These are phyloP conservation scores for Kradibia gibbosae DNA, from an alignment of 1,140 invertebrate species.

Conservation along the genomic window DNA sequence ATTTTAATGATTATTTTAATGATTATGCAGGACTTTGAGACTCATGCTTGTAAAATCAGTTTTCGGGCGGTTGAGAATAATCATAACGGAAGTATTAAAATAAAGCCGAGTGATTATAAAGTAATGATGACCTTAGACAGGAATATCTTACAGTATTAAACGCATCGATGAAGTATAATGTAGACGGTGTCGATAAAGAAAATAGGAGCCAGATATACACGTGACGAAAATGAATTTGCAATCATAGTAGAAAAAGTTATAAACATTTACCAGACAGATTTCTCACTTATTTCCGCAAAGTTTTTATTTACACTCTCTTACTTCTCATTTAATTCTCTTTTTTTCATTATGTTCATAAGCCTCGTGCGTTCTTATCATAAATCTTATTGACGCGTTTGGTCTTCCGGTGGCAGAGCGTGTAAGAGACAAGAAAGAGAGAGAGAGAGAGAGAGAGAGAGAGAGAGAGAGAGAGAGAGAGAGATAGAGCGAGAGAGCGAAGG, in stretches of 20 bases:
- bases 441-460: constrained; percentile 46
- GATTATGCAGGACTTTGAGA: no score
- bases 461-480: constrained; percentile 22
- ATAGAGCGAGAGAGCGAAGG: constrained; percentile 43
- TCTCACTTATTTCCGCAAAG: constrained; percentile 1
- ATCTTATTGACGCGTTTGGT: constrained; percentile 34
- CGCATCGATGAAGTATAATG: not conserved
- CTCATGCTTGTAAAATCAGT: no score
- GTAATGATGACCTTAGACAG: not conserved
- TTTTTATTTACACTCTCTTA: not conserved
- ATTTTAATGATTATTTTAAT: no score
- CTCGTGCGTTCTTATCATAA: constrained; percentile 20
- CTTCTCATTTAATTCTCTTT: constrained; percentile 17
- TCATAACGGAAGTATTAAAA: not conserved
- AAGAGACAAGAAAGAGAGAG: constrained; percentile 30
- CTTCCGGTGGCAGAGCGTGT: constrained; percentile 17
- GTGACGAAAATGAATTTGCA: no score
- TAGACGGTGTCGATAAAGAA: not conserved
- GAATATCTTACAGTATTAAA: not conserved
- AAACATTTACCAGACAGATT: not conserved
- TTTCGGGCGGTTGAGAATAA: not conserved
- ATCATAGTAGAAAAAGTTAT: not conserved
- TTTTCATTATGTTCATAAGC: not conserved
- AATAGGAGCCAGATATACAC: not conserved
- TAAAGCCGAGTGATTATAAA: not conserved